Evolutionary conservation across 2,797 vertebrate genomes (phyloP).

Genomic region (Sebastes diploproa): DNA sequence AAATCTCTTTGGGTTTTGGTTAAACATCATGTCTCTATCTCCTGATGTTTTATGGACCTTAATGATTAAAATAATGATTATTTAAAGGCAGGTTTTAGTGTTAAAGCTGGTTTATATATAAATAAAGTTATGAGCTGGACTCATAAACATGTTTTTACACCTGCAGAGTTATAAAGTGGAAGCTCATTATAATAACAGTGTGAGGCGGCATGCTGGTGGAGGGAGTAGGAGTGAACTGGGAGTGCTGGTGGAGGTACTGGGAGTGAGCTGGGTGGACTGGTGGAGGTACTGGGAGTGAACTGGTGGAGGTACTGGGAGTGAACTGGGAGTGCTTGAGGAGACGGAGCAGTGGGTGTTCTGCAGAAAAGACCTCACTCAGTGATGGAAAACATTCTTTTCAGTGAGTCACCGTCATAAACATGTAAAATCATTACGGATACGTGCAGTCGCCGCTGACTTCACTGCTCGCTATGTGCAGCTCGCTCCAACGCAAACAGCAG

Average conservation of each 20-base stretch:
- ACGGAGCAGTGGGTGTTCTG: not conserved
- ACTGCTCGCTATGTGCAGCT: not conserved
- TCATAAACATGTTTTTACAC: not conserved
- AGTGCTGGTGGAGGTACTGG: too few species aligned
- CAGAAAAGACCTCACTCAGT: conserved; percentile 11
- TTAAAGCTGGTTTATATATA: not conserved
- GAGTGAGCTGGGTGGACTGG: not conserved
- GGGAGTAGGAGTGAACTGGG: not conserved
- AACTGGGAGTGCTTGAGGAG: not conserved
- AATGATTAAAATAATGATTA: not conserved
- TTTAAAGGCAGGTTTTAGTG: not conserved
- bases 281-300: not conserved
- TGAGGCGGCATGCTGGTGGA: not conserved
- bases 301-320: not conserved
- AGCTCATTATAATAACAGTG: too few species aligned
- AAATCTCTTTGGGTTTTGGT: not conserved
- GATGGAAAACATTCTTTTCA: conserved; percentile 51
- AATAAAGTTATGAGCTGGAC: not conserved
- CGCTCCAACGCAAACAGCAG: conserved; percentile 42
- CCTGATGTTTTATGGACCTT: not conserved
- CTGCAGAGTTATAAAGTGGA: too few species aligned
- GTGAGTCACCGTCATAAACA: conserved; percentile 44
- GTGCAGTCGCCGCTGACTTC: conserved; percentile 25
- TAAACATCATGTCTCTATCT: not conserved
- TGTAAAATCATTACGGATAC: conserved; percentile 49